Evolutionary conservation across 1,140 invertebrate species (phyloP).

Genomic region (Daktulosphaira vitifoliae): DNA sequence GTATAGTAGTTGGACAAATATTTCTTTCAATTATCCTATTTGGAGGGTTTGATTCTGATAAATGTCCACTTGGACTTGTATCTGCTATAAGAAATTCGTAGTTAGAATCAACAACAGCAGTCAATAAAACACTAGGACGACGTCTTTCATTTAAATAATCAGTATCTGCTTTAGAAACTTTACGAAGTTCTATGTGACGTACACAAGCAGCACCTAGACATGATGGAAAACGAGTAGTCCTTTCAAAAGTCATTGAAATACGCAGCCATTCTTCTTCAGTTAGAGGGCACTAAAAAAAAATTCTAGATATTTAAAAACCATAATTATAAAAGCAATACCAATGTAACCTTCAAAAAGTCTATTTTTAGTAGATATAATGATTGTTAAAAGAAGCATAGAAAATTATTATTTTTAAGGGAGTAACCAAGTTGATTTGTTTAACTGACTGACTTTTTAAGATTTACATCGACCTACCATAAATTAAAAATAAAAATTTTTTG

Average conservation of each 20-base stretch:
- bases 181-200: conserved; percentile 37
- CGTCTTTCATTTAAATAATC: conserved; percentile 45
- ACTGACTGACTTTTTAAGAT: no score
- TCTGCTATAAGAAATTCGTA: conserved; percentile 38
- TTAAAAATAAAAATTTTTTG: no score
- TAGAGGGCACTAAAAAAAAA: conserved; percentile 18
- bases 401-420: no score
- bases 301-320: no score
- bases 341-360: no score
- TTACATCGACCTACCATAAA: no score
- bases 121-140: conserved; percentile 43
- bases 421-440: no score
- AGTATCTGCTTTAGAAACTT: conserved; percentile 41
- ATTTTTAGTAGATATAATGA: no score
- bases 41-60: conserved; percentile 41
- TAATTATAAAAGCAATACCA: no score
- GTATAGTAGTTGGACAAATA: not conserved
- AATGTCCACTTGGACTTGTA: conserved; percentile 36
- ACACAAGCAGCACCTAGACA: conserved; percentile 44
- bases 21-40: conserved; percentile 32
- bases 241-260: conserved; percentile 40
- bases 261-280: conserved; percentile 39
- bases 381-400: no score
- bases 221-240: conserved; percentile 44
- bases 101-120: conserved; percentile 44